Conservation (phyloP, 92 coral and sea anemone genomes). For the Phenganax stokvisi region DNA sequence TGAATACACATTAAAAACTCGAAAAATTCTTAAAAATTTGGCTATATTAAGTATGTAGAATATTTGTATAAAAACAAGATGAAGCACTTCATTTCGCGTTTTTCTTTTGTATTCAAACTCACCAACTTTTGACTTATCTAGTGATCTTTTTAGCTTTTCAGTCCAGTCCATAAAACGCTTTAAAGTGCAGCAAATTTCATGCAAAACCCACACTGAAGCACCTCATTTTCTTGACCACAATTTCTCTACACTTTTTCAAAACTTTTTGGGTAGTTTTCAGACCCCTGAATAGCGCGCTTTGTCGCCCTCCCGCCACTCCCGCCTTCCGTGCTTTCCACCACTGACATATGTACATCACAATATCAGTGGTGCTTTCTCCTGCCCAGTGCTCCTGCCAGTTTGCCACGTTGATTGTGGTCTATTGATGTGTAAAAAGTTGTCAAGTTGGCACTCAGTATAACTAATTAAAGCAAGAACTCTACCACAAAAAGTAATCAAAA, state of each 20-base stretch:
- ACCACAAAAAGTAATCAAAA: no score
- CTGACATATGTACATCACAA: not conserved
- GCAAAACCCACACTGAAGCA: not conserved
- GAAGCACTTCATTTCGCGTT: not conserved
- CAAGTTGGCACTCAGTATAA: not conserved
- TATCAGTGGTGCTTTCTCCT: not conserved
- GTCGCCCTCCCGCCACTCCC: no score
- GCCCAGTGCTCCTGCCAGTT: no score
- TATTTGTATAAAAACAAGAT: not conserved
- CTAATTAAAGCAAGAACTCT: not conserved
- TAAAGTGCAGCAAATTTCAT: not conserved
- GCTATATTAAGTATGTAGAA: not conserved
- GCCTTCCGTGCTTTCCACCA: no score
- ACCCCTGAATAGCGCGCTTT: no score
- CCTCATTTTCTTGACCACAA: not conserved
- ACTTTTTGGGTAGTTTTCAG: no score
- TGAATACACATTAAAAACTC: not conserved
- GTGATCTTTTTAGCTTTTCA: slow-evolving; percentile 23
- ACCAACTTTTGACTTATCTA: slow-evolving; percentile 5
- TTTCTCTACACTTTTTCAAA: no score
- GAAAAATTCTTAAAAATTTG: not conserved
- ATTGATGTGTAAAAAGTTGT: not conserved
- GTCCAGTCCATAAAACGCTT: slow-evolving; percentile 24
- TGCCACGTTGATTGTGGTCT: slow-evolving; percentile 1
- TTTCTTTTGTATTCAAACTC: not conserved